Evolutionary conservation across 2,113 vertebrate genomes (phyloP).

Genomic region (Jaculus jaculus): DNA sequence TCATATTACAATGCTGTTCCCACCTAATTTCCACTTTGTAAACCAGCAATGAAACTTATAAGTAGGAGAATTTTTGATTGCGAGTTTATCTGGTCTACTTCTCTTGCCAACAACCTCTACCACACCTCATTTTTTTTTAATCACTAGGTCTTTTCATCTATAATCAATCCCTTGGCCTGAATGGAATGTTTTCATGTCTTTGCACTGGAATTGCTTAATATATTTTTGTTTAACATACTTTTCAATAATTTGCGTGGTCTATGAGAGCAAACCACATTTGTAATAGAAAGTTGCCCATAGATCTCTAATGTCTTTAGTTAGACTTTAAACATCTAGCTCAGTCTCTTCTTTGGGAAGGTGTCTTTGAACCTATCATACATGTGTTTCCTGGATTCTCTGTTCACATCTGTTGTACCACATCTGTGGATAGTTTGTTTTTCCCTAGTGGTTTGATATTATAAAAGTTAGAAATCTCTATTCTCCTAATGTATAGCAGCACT

Average conservation of each 20-base stretch:
- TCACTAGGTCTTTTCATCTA: background rate
- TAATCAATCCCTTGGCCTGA: background rate
- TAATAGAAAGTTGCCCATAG: constrained; percentile 4
- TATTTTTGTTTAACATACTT: constrained; percentile 32
- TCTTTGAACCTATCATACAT: background rate
- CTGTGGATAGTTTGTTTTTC: background rate
- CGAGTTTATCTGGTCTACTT: background rate
- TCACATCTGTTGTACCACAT: background rate
- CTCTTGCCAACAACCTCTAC: background rate
- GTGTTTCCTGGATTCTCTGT: background rate
- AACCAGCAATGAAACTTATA: background rate
- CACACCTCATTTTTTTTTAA: background rate
- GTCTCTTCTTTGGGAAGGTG: constrained; percentile 24
- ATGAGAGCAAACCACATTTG: background rate
- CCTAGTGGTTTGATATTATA: background rate
- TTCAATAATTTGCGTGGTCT: background rate
- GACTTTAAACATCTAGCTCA: background rate
- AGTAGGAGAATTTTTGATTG: background rate
- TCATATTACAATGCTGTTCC: background rate
- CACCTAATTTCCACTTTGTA: background rate
- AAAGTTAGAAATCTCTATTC: constrained; percentile 4
- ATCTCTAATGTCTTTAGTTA: background rate
- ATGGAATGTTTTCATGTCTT: background rate
- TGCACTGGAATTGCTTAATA: background rate
- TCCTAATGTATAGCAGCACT: constrained; percentile 12